Conservation (phyloP, 2,797 vertebrate genomes). For the Amphiprion clarkii region DNA sequence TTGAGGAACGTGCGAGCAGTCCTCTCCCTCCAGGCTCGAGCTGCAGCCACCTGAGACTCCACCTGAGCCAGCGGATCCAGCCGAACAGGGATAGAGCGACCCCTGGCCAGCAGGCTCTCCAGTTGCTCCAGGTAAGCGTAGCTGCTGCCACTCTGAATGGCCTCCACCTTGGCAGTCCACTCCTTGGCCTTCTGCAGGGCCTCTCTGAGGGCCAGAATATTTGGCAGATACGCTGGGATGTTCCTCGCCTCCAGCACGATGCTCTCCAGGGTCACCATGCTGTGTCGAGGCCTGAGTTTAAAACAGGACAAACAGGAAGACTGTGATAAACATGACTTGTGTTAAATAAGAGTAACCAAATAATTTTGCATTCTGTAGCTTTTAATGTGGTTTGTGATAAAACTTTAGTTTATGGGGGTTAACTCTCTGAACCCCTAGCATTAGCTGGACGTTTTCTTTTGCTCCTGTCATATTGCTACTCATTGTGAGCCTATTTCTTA, state of each 20-base stretch:
- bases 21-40: constrained; percentile 96
- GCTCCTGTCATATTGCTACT: no score
- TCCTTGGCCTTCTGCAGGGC: constrained; percentile 96
- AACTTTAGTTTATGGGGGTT: no score
- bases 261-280: constrained; percentile 92
- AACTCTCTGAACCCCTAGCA: no score
- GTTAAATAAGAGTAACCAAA: not conserved
- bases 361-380: not conserved
- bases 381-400: not conserved
- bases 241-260: constrained; percentile 96
- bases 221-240: constrained; percentile 97
- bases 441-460: no score
- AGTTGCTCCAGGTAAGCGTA: constrained; percentile 97
- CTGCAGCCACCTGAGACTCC: constrained; percentile 95
- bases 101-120: constrained; percentile 92
- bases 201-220: constrained; percentile 94
- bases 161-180: constrained; percentile 95
- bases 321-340: not conserved
- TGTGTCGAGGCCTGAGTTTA: constrained; percentile 91
- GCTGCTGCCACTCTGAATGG: constrained; percentile 94
- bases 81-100: constrained; percentile 94
- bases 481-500: no score
- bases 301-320: not conserved
- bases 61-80: constrained; percentile 94
- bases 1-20: constrained; percentile 97